These are phyloP conservation scores for Gerris lacustris DNA, from an alignment of 2,888 invertebrate species.

Conservation along the genomic window DNA sequence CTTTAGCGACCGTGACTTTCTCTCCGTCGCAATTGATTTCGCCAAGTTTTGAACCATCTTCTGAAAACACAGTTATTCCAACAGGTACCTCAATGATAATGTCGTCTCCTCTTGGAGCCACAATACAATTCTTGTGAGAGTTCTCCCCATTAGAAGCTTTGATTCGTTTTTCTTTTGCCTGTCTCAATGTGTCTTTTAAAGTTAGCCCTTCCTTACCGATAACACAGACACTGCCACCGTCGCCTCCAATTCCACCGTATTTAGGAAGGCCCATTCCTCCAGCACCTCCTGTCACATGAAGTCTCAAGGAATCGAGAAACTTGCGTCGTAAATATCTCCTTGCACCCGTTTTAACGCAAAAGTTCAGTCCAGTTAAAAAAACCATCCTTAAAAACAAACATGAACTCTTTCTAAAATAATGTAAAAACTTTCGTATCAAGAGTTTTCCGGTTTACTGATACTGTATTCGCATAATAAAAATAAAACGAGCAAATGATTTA, in stretches of 20 bases:
- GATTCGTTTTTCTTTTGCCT: conserved; percentile 47
- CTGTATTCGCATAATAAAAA: too few relatives aligned
- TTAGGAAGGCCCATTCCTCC: conserved; percentile 68
- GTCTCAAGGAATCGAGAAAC: conserved; percentile 67
- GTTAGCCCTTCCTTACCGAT: conserved; percentile 50
- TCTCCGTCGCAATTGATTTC: conserved; percentile 59
- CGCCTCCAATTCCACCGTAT: conserved; percentile 81
- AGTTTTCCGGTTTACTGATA: too few relatives aligned
- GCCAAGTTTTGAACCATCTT: conserved; percentile 54
- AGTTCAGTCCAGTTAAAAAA: not conserved
- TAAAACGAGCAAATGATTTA: too few relatives aligned
- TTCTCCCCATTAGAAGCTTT: conserved; percentile 59
- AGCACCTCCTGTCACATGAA: conserved; percentile 69
- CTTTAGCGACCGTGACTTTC: conserved; percentile 59
- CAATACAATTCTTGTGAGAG: conserved; percentile 58
- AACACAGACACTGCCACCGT: conserved; percentile 75
- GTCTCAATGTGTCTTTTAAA: conserved; percentile 35
- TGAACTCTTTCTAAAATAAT: not conserved
- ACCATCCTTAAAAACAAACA: not conserved
- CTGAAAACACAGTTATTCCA: conserved; percentile 62
- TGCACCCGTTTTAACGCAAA: not conserved
- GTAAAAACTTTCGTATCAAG: too few relatives aligned
- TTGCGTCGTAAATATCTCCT: conserved; percentile 14
- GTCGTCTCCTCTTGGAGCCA: conserved; percentile 63
- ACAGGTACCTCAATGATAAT: conserved; percentile 61